A percentile compares a stretch with the other conserved stretches of the same genome.
phyloP scores from a whole-genome alignment of 2,888 invertebrate species.

The Drosophila conformis region DNA sequence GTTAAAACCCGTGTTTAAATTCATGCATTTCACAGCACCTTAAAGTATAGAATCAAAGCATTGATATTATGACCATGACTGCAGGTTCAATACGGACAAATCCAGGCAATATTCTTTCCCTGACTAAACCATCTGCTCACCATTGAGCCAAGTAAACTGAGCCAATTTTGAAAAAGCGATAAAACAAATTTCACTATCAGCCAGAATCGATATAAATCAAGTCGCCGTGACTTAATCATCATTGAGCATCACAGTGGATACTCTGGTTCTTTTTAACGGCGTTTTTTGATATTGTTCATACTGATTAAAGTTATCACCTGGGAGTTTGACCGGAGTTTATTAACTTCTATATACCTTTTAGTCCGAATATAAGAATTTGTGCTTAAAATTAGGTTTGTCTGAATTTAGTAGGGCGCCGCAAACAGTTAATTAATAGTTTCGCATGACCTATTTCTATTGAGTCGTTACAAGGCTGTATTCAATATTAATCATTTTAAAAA shows the following conservation, averaged over 20 bases:
- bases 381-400: background rate
- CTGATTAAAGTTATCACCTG: background rate
- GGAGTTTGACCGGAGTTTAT: background rate
- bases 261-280: constrained; percentile 22
- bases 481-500: background rate
- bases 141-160: background rate
- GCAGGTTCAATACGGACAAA: background rate
- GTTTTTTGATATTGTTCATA: background rate
- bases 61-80: background rate
- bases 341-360: background rate
- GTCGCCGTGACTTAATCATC: background rate
- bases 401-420: too few relatives aligned
- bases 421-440: too few relatives aligned
- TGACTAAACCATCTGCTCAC: background rate
- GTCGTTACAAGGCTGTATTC: background rate
- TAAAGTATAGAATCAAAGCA: background rate
- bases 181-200: background rate
- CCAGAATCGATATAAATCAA: background rate
- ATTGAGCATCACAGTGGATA: constrained; percentile 72
- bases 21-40: background rate
- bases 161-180: background rate
- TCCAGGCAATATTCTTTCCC: background rate
- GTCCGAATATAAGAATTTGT: background rate
- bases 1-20: background rate
- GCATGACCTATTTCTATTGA: background rate